Base-by-base conservation (phyloP, 2,888 invertebrate genomes). In the Pollenia amentaria region DNA sequence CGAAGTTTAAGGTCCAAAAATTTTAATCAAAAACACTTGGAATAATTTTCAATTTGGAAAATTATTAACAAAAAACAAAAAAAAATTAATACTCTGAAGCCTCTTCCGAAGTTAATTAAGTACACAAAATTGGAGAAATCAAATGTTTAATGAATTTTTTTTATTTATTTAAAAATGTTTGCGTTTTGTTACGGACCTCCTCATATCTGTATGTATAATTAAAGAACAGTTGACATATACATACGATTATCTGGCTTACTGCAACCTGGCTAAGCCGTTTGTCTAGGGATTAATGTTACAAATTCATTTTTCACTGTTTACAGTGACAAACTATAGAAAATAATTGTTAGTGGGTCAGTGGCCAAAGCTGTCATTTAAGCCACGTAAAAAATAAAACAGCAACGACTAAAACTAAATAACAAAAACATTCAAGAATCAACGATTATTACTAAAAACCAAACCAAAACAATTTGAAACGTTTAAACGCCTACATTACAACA, bases 281-380 rank as follows among this genome's bases (percentile, higher is more conserved):
- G 57, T 12, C 38, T 11, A 67, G 67, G 0, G 48, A 16, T 16
- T 3, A 42, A 11, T 75, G 60, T 75, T 14, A 21, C 40, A n/a
- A 44, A 48, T 2, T 55, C 12, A 29, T 46, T 65, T 29, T 57
- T 7, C 16, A 55, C 3, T 48, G 48, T 44, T 55, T n/a, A 55
- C 60, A 57, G 69, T 82, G 82, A 79, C 82, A 81, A 65, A 79
- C 46, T 14, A 14, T n/a, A 48, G 64, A 55, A 75, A 82, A 62
- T 86, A 82, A 79, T 75, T 75, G 75, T 82, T 86, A 79, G 82
- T 86, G 78, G 85, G 85, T 86, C 85, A 86, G 82, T 79, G 79
- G 70, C 70, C 18, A 75, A 70, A 75, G 79, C 69, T 62, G 46
- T 29, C 46, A 70, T 70, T 57, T 57, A 82, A 78, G 78, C 44